Conservation (phyloP, 2,797 vertebrate genomes). For the Clarias pachynema region DNA sequence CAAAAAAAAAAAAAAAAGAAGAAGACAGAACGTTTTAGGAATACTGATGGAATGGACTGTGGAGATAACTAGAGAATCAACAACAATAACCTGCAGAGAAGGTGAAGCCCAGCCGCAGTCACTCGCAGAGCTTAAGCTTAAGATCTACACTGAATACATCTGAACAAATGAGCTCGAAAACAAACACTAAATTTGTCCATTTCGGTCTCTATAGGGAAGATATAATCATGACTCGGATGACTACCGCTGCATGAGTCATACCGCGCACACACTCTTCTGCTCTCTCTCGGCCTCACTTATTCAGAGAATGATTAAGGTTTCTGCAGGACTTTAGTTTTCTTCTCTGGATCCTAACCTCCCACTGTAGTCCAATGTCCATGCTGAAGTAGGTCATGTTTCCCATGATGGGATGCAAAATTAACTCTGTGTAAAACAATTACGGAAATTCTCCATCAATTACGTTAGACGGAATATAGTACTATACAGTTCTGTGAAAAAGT, state of each 20-base stretch:
- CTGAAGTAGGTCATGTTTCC: constrained; percentile 52
- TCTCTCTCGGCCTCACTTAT: neutral
- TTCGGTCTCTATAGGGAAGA: constrained; percentile 53
- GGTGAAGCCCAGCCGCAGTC: neutral
- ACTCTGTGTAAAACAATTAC: constrained; percentile 66
- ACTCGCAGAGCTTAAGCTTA: neutral
- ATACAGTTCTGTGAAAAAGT: too few species aligned
- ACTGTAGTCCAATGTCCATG: constrained; percentile 53
- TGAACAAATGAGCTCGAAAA: constrained; percentile 16
- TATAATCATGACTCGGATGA: constrained; percentile 60
- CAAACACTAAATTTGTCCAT: constrained; percentile 22
- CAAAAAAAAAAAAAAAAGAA: neutral
- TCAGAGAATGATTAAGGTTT: constrained; percentile 21
- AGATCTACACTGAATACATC: neutral
- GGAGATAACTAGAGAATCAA: constrained; percentile 7
- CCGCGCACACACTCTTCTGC: neutral
- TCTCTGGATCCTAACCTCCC: constrained; percentile 39
- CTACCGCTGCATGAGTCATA: constrained; percentile 74
- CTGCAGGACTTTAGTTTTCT: constrained; percentile 13
- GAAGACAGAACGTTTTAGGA: neutral
- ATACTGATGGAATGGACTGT: constrained; percentile 8
- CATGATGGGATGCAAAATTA: constrained; percentile 71
- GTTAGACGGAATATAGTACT: constrained; percentile 28
- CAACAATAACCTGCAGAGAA: neutral
- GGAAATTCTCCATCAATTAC: constrained; percentile 69